Percentiles rank a stretch among this genome's conserved stretches.
Evolutionary conservation across 1,140 invertebrate species (phyloP).

Genomic region (Dreissena rostriformis): DNA sequence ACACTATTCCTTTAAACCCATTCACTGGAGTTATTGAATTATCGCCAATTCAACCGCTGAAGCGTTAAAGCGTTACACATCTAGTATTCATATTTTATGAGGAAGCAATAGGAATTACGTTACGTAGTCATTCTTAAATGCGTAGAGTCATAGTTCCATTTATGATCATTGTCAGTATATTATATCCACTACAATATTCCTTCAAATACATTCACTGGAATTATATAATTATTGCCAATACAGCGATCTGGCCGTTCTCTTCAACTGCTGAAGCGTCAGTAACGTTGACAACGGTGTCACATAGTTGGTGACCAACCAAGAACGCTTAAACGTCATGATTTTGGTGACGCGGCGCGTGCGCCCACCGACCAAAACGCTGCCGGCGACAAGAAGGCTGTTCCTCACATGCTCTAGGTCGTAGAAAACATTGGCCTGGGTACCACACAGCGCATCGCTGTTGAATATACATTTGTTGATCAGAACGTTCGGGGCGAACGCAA

Average conservation of each 20-base stretch:
- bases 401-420: constrained; percentile 57
- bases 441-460: constrained; percentile 61
- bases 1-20: too few species aligned
- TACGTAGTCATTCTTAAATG: too few species aligned
- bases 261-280: constrained; percentile 3
- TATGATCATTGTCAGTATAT: too few species aligned
- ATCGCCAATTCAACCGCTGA: too few species aligned
- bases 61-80: too few species aligned
- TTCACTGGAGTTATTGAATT: too few species aligned
- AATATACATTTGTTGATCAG: constrained; percentile 64
- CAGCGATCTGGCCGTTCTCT: neutral
- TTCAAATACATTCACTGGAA: neutral
- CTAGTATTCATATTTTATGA: too few species aligned
- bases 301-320: constrained; percentile 20
- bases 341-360: constrained; percentile 55
- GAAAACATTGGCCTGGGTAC: constrained; percentile 58
- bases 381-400: constrained; percentile 55
- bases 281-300: constrained; percentile 12
- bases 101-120: too few species aligned
- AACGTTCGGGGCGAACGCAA: constrained; percentile 58
- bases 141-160: too few species aligned
- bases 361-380: constrained; percentile 60
- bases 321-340: constrained; percentile 54
- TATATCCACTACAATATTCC: neutral
- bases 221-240: neutral